A percentile compares a stretch with the other conserved stretches of the same genome.
phyloP scores from a whole-genome alignment of 2,113 vertebrate genomes.

The Sigmodon hispidus region DNA sequence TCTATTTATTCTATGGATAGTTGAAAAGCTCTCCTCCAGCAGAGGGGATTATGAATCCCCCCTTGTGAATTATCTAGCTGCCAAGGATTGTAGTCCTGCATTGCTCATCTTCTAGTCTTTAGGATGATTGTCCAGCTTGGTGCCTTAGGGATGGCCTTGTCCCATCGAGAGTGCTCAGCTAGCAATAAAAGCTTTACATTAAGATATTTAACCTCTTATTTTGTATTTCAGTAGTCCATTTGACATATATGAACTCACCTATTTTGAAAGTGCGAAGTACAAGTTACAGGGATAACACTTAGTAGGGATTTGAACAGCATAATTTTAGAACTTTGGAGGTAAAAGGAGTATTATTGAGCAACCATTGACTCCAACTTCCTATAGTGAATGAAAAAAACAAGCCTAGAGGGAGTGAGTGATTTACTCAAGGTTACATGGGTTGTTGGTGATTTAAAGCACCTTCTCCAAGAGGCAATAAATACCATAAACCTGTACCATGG shows the following conservation, averaged over 20 bases:
- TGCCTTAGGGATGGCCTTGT: background rate
- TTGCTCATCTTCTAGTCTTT: background rate
- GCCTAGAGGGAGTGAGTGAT: slow-evolving; percentile 52
- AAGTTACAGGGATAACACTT: background rate
- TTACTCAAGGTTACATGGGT: slow-evolving; percentile 51
- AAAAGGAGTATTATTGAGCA: background rate
- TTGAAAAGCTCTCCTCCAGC: background rate
- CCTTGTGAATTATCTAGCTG: background rate
- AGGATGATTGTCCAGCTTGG: background rate
- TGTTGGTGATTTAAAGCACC: slow-evolving; percentile 57
- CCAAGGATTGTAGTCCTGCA: background rate
- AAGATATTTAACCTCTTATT: background rate
- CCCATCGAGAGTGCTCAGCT: background rate
- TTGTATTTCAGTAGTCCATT: background rate
- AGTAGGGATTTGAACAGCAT: background rate
- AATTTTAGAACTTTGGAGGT: slow-evolving; percentile 22
- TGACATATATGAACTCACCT: slow-evolving; percentile 5
- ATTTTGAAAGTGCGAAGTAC: background rate
- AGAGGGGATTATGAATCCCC: background rate
- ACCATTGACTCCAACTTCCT: slow-evolving; percentile 3
- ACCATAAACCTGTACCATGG: background rate
- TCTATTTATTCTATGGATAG: background rate
- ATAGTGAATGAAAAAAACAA: background rate
- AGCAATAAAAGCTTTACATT: background rate
- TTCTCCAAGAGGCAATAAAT: slow-evolving; percentile 41